Base-by-base conservation (phyloP, 2,888 invertebrate genomes). In the Candidula unifasciata region DNA sequence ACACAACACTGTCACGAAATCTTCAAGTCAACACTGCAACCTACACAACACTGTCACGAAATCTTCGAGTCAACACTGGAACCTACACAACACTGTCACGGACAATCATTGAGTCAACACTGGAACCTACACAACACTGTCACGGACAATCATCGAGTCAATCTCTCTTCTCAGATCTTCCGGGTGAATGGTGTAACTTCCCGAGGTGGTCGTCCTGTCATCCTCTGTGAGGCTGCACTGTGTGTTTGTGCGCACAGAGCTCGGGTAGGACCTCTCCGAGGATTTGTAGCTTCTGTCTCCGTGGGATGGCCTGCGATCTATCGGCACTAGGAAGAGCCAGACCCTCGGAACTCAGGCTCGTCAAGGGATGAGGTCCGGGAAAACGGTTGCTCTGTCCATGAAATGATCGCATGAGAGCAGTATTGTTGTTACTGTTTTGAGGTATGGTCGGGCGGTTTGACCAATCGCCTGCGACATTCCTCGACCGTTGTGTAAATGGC, bases 151-250 rank as follows among this genome's bases (percentile, higher is more conserved):
- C 35, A 85, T 77, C 3, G 86, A 82, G 60, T 88, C 86, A 18
- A 88, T 86, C 16, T 88, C 88, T 21, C 81, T 74, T 64, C 86
- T 68, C 10, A 88, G 80, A 33, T 88, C 88, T 16, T 88, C 88
- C 0, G 86, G 80, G 69, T 87, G 87, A 44, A 88, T 78, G 3
- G 84, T 85, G 80, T 87, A 88, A 68, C 88, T 88, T 10, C 88
- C 88, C 0, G 87, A 87, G 0, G 87, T 87, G 24, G 87, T 87
- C 44, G 87, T 87, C 13, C 80, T 78, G 27, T 85, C 86, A 30
- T 85, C 87, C 35, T 87, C 88, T 2, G 71, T 21, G 1, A 84
- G 76, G 30, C 74, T 80, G 3, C 76, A 66, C n/a, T 64, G 74
- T 35, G 54, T 82, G 64, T 27, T 57, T 64, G 79, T 79, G 8